Evolutionary conservation across 2,113 vertebrate genomes (phyloP), one percentile per base, ranked within the genome.

Genomic region (Saccopteryx leptura): DNA sequence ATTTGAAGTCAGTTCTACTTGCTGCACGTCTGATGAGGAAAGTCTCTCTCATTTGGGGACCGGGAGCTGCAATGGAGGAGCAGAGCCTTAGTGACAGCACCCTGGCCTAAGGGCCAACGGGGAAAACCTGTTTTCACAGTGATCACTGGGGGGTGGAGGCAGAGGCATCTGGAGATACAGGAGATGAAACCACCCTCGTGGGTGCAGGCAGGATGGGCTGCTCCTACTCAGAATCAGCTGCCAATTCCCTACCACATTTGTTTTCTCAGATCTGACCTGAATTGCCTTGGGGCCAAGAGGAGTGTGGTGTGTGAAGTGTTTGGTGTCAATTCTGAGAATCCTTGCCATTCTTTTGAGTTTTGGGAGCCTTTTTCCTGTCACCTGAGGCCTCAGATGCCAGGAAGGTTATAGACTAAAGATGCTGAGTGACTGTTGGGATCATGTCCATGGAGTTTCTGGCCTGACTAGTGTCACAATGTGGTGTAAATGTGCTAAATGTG

Each of bases 61-160:
- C 75, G 21, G 93, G 95, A 97, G 69, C 98, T 99, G 98, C 60
- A 98, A 98, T 4, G 92, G 66, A 97, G 94, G 98, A 96, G 71
- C 54, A 95, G 94, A 97, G 56, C 33, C 46, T 83, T 71, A 84
- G 87, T 28, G 48, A 79, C 33, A 71, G 72, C 31, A 48, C 6
- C 0, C 9, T 4, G 33, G 56, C 31, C 28, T 14, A 50, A 11
- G 48, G 85, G 76, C 60, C 1, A 0, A 23, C 0, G 4, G 69
- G 17, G 63, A 33, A 15, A 8, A 13, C 63, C 71, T 63, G 33
- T 33, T n/a, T n/a, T n/a, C 8, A 0, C 6, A 1, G 5, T 18
- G 11, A 0, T 4, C 11, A 4, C 9, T 9, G 31, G 33, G 75
- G 39, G 28, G 1, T 5, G 4, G 72, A 12, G 6, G 28, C n/a